These are phyloP conservation scores for Homalodisca vitripennis DNA, from an alignment of 1,140 invertebrate species.

Conservation along the genomic window DNA sequence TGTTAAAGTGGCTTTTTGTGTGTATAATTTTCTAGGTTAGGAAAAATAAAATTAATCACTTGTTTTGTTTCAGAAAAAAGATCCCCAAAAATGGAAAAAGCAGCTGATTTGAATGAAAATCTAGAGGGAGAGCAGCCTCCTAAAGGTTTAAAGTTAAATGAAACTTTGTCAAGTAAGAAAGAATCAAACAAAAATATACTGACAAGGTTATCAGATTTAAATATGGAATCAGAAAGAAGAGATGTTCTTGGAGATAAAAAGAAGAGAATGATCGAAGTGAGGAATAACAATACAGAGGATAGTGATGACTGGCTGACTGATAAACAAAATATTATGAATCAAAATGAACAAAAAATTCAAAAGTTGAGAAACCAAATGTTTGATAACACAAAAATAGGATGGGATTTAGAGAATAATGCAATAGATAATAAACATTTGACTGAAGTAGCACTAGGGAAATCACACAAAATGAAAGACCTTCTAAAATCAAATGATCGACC, in stretches of 20 bases:
- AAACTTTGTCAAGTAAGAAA: background rate
- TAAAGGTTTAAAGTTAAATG: background rate
- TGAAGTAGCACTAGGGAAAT: background rate
- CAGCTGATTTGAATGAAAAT: too few relatives aligned
- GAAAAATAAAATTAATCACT: too few relatives aligned
- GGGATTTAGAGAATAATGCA: slow-evolving; percentile 7
- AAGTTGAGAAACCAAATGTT: background rate
- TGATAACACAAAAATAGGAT: background rate
- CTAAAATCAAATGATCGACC: too few relatives aligned
- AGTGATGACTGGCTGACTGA: slow-evolving; percentile 6
- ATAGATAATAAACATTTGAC: slow-evolving; percentile 9
- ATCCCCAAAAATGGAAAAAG: too few relatives aligned
- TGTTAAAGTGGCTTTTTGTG: too few relatives aligned
- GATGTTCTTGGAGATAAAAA: background rate
- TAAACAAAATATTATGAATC: slow-evolving; percentile 3
- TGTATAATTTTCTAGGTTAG: too few relatives aligned
- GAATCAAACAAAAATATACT: background rate
- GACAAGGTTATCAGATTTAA: background rate
- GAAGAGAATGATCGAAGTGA: background rate
- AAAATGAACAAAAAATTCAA: slow-evolving; percentile 10
- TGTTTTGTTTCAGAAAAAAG: too few relatives aligned
- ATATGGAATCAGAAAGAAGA: background rate
- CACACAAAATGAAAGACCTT: background rate
- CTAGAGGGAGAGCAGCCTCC: background rate
- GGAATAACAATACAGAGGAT: slow-evolving; percentile 9